Percentiles rank a stretch among this genome's conserved stretches.
Conservation (phyloP, 2,888 invertebrate genomes). For the Hemithea aestivaria region DNA sequence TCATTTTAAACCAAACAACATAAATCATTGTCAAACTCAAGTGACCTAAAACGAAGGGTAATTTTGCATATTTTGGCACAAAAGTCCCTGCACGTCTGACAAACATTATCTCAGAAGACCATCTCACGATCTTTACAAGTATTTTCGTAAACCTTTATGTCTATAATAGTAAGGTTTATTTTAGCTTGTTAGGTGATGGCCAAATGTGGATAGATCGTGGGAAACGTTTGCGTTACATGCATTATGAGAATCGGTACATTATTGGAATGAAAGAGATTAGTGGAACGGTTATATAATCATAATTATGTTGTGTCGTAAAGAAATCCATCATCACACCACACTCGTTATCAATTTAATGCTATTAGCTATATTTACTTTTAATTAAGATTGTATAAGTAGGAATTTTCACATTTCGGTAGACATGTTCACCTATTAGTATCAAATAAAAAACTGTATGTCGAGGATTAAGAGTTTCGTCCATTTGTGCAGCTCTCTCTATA, state of each 20-base stretch:
- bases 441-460: too few relatives aligned
- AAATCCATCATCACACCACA: too few relatives aligned
- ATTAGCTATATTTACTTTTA: too few relatives aligned
- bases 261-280: slow-evolving; percentile 12
- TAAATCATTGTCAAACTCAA: slow-evolving; percentile 19
- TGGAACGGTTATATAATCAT: slow-evolving; percentile 8
- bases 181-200: slow-evolving; percentile 7
- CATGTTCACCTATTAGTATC: too few relatives aligned
- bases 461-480: too few relatives aligned
- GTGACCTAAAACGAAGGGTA: slow-evolving; percentile 26
- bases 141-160: slow-evolving; percentile 10
- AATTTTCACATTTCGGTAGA: too few relatives aligned
- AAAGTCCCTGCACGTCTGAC: slow-evolving; percentile 49
- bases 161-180: slow-evolving; percentile 16
- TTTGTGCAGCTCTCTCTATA: too few relatives aligned
- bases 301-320: background rate
- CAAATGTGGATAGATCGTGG: slow-evolving; percentile 20
- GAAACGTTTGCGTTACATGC: slow-evolving; percentile 15
- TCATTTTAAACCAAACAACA: slow-evolving; percentile 19
- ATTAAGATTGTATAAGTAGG: too few relatives aligned
- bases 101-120: slow-evolving; percentile 53
- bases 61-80: slow-evolving; percentile 29
- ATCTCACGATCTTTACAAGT: slow-evolving; percentile 35
- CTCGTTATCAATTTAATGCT: too few relatives aligned
- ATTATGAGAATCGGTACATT: slow-evolving; percentile 23